phyloP scores from a whole-genome alignment of 2,888 invertebrate genomes.

The Biston betularia region DNA sequence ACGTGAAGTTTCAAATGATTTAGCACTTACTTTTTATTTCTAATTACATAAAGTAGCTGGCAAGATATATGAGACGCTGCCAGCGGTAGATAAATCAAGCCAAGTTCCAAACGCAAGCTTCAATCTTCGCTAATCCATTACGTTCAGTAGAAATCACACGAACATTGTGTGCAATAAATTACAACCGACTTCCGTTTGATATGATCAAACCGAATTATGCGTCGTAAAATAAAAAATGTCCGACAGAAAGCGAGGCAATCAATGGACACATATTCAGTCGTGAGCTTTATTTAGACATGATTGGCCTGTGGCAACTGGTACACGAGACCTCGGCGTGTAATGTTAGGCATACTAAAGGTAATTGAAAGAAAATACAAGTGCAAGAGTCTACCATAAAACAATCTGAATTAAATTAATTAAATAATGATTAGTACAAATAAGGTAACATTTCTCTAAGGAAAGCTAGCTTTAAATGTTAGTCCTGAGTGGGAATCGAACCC shows the following conservation, averaged over 20 bases:
- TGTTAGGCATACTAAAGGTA: too few relatives aligned
- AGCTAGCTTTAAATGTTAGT: too few relatives aligned
- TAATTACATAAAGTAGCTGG: too few relatives aligned
- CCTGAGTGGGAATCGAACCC: too few relatives aligned
- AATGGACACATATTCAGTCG: constrained; percentile 2
- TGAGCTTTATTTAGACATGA: background rate
- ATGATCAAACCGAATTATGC: constrained; percentile 17
- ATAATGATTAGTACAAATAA: too few relatives aligned
- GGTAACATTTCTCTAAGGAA: too few relatives aligned
- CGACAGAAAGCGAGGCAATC: constrained; percentile 10
- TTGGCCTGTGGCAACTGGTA: background rate
- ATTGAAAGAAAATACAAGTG: background rate
- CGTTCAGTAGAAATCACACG: constrained; percentile 5
- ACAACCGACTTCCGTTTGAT: constrained; percentile 19
- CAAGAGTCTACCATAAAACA: too few relatives aligned
- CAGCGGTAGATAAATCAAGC: constrained; percentile 2
- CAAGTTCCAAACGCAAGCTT: constrained; percentile 4
- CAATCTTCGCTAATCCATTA: constrained; percentile 21
- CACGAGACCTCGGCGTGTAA: too few relatives aligned
- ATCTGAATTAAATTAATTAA: too few relatives aligned
- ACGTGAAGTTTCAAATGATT: too few relatives aligned
- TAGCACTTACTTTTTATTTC: too few relatives aligned
- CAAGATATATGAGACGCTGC: background rate
- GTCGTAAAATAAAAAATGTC: constrained; percentile 17
- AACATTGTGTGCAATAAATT: constrained; percentile 16